These are phyloP conservation scores for Diaphora mendica DNA, from an alignment of 2,888 invertebrate genomes.

Conservation along the genomic window DNA sequence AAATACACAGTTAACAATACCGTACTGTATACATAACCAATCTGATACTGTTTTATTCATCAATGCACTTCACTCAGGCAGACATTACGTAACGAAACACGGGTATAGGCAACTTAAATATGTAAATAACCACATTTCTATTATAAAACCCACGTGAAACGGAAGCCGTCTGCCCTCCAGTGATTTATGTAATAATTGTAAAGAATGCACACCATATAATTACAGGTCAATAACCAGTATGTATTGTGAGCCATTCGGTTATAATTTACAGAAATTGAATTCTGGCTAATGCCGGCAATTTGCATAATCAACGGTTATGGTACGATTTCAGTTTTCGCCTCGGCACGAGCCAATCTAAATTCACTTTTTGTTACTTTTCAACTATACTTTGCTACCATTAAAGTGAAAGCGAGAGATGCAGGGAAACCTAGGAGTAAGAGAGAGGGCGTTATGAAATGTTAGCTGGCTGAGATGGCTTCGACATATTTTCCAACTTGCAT, in stretches of 20 bases:
- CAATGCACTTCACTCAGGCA: slow-evolving; percentile 4
- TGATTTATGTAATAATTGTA: slow-evolving; percentile 58
- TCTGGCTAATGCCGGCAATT: slow-evolving; percentile 72
- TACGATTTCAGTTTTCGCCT: slow-evolving; percentile 56
- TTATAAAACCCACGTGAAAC: slow-evolving; percentile 32
- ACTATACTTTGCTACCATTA: slow-evolving; percentile 13
- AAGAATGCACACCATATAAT: slow-evolving; percentile 59
- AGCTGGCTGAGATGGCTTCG: background rate
- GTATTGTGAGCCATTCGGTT: slow-evolving; percentile 59
- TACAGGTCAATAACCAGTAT: slow-evolving; percentile 61
- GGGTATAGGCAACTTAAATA: slow-evolving; percentile 24
- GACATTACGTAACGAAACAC: slow-evolving; percentile 16
- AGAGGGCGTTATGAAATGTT: background rate
- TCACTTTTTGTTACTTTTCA: slow-evolving; percentile 45
- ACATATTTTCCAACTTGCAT: slow-evolving; percentile 3
- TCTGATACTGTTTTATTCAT: slow-evolving; percentile 14
- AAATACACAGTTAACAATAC: background rate
- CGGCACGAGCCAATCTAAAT: slow-evolving; percentile 35
- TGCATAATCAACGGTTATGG: slow-evolving; percentile 61
- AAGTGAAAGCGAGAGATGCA: slow-evolving; percentile 11
- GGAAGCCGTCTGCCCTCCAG: slow-evolving; percentile 47
- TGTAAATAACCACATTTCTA: slow-evolving; percentile 28
- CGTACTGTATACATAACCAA: too few species aligned
- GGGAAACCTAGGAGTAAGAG: background rate
- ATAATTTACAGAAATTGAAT: slow-evolving; percentile 81